phyloP scores from a whole-genome alignment of 2,888 invertebrate species.

The Stenodema calcarata region DNA sequence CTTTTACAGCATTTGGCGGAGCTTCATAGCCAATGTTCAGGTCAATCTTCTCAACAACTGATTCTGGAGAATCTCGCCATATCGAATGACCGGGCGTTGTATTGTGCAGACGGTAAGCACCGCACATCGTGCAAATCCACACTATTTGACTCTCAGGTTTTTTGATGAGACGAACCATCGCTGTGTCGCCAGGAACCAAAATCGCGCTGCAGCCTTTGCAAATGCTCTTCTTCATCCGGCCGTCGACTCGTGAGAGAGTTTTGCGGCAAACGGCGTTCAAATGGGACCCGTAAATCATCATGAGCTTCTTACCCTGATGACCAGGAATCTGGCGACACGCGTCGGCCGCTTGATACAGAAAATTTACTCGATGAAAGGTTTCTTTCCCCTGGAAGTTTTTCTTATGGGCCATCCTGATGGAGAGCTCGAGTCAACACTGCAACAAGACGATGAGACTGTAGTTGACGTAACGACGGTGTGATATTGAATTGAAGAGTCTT shows the following conservation, averaged over 20 bases:
- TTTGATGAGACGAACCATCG: conserved; percentile 64
- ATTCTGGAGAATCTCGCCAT: conserved; percentile 66
- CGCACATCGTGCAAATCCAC: conserved; percentile 65
- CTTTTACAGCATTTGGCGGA: not conserved
- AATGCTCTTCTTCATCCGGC: conserved; percentile 68
- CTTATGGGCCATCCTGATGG: conserved; percentile 47
- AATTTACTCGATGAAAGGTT: conserved; percentile 73
- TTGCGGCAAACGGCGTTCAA: conserved; percentile 68
- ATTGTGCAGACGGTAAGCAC: conserved; percentile 61
- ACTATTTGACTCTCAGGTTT: conserved; percentile 63
- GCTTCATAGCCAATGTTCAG: not conserved
- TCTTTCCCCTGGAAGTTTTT: conserved; percentile 72
- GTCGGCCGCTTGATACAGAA: conserved; percentile 68
- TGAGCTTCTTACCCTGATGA: conserved; percentile 62
- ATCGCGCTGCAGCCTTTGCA: conserved; percentile 68
- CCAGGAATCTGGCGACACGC: conserved; percentile 60
- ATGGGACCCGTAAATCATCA: conserved; percentile 64
- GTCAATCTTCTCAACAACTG: conserved; percentile 62
- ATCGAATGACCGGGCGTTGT: conserved; percentile 62
- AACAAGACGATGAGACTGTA: conserved; percentile 7
- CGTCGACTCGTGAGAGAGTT: conserved; percentile 69
- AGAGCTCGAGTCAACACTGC: conserved; percentile 7
- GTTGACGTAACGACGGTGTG: not conserved
- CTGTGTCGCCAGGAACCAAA: conserved; percentile 65
- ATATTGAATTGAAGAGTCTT: not conserved